Evolutionary conservation across 2,888 invertebrate species (phyloP), one percentile per base, ranked within the genome.

Genomic region (Macrosoma leucophasiata): DNA sequence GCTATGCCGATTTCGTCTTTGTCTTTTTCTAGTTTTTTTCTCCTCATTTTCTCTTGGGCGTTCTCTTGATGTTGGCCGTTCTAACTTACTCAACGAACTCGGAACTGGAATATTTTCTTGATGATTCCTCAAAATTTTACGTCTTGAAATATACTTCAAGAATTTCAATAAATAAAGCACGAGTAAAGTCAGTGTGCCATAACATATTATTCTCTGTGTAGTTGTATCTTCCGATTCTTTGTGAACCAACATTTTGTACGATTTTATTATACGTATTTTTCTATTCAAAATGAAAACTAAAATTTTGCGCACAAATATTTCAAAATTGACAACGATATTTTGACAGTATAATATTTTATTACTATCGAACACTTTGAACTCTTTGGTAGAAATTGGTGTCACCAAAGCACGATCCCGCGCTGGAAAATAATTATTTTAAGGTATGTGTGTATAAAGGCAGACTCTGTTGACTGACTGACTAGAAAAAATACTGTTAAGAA

Each of bases 241-340:
- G 41, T 58, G 51, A 1, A 60, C 46, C 38, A 74, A 52, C 74
- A 73, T 73, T 42, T 39, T 54, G 36, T n/a, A 34, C 36, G 31
- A 19, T 24, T 21, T 24, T 24, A 23, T 17, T 21, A 14, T 23
- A 26, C 39, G 41, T 41, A 37, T 36, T 24, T 39, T 34, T 6
- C 3, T 3, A 9, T 13, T 10, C 12, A n/a, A 19, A 10, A n/a
- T 18, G 7, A 24, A 23, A 4, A 13, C 18, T 21, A 9, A 11
- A 25, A 27, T 21, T 26, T 26, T 22, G 17, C 14, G 14, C 19
- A 26, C n/a, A n/a, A n/a, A n/a, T n/a, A n/a, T n/a, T n/a, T n/a
- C n/a, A n/a, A n/a, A n/a, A n/a, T n/a, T n/a, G n/a, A n/a, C n/a
- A n/a, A n/a, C n/a, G n/a, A n/a, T n/a, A n/a, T n/a, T n/a, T n/a